Percentiles rank a stretch among this genome's conserved stretches.
Evolutionary conservation across 2,797 vertebrate species (phyloP).

Genomic region (Sciaenops ocellatus): DNA sequence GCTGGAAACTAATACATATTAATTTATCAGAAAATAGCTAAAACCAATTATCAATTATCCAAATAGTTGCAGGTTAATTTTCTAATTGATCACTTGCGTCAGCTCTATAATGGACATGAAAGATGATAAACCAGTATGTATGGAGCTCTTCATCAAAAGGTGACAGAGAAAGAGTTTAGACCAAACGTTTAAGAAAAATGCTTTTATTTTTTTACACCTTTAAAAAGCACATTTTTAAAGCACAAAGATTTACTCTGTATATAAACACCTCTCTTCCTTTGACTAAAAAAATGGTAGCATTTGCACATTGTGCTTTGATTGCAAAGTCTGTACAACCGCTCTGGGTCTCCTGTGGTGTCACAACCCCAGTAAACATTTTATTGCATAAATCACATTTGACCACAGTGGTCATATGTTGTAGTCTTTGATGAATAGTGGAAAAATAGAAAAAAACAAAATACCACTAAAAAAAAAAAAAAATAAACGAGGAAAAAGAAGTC

Average conservation of each 20-base stretch:
- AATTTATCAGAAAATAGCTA: not conserved
- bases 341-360: conserved; percentile 83
- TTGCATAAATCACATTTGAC: conserved; percentile 98
- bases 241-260: conserved; percentile 92
- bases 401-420: conserved; percentile 81
- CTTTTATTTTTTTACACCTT: conserved; percentile 93
- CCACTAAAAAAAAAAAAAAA: conserved; percentile 36
- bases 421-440: conserved; percentile 67
- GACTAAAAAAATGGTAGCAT: conserved; percentile 94
- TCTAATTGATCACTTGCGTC: too few relatives aligned
- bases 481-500: conserved; percentile 44
- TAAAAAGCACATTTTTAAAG: conserved; percentile 94
- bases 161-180: conserved; percentile 8
- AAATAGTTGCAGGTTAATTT: not conserved
- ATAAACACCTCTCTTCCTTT: conserved; percentile 89
- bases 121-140: not conserved
- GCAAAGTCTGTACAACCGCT: conserved; percentile 93
- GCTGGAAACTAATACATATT: not conserved
- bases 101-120: not conserved
- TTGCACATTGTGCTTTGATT: conserved; percentile 99
- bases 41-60: not conserved
- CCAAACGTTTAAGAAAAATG: conserved; percentile 82
- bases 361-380: conserved; percentile 94
- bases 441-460: conserved; percentile 24
- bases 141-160: not conserved